A percentile compares a stretch with the other conserved stretches of the same genome.
These are phyloP conservation scores for Globodera ellingtonae DNA, from an alignment of 1,140 invertebrate genomes.

Conservation along the genomic window DNA sequence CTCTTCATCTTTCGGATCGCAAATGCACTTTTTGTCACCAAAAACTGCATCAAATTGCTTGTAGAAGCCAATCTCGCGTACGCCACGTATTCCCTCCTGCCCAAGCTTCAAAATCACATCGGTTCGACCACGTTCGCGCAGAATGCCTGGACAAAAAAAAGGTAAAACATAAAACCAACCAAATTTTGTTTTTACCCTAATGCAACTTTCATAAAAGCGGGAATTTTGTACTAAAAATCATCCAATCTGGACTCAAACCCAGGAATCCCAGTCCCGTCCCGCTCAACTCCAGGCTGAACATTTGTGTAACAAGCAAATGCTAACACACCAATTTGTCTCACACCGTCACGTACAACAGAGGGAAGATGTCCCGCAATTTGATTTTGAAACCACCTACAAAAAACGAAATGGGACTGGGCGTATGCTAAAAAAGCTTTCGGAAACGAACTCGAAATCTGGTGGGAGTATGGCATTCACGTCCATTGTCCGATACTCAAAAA, in stretches of 20 bases:
- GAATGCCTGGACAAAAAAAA: slow-evolving; percentile 30
- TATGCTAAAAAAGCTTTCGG: background rate
- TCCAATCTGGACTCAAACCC: too few species aligned
- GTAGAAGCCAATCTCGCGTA: background rate
- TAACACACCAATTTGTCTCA: background rate
- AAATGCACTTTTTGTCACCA: background rate
- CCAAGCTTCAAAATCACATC: slow-evolving; percentile 21
- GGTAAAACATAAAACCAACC: background rate
- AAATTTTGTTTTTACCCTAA: background rate
- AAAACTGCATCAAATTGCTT: background rate
- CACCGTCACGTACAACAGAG: background rate
- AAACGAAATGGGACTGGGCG: too few species aligned
- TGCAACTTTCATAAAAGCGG: slow-evolving; percentile 33
- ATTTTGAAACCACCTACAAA: background rate
- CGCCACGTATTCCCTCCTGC: background rate
- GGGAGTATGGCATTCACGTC: background rate
- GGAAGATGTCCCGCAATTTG: background rate
- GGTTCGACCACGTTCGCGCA: slow-evolving; percentile 10
- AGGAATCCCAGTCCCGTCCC: background rate
- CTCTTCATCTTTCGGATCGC: background rate
- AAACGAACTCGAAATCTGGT: background rate
- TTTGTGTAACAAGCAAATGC: background rate
- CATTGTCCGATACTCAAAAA: background rate
- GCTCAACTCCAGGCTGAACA: too few species aligned
- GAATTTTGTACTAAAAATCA: too few species aligned